Conservation (phyloP, 2,797 vertebrate species). For the Sebastes flavidus region DNA sequence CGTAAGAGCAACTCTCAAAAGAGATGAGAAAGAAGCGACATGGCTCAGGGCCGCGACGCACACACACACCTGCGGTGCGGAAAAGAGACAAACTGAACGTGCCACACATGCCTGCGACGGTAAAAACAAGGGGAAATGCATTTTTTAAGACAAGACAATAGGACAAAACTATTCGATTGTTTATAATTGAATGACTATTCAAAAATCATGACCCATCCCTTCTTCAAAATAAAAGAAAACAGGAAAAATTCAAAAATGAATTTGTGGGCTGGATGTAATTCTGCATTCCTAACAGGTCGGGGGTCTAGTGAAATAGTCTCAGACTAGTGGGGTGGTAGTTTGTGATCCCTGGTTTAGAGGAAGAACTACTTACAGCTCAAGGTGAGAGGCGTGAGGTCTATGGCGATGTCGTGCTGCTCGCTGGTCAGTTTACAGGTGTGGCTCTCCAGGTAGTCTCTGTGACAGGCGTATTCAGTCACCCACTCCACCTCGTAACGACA, state of each 20-base stretch:
- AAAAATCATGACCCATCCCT: too few relatives aligned
- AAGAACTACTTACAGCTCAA: constrained; percentile 30
- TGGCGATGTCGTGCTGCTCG: constrained; percentile 87
- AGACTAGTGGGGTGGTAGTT: background rate
- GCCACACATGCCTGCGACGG: too few relatives aligned
- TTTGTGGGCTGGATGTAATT: background rate
- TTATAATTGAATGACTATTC: too few relatives aligned
- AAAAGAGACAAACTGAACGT: too few relatives aligned
- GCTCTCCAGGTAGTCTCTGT: constrained; percentile 94
- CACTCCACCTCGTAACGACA: constrained; percentile 95
- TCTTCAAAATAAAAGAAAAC: too few relatives aligned
- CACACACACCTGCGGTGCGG: too few relatives aligned
- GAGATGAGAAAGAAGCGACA: too few relatives aligned
- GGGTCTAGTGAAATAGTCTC: background rate
- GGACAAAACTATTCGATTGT: fast-evolving
- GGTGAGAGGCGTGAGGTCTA: constrained; percentile 88
- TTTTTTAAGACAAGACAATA: too few relatives aligned
- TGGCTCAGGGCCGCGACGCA: too few relatives aligned
- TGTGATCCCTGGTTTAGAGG: background rate
- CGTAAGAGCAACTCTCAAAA: too few relatives aligned
- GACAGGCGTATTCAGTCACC: constrained; percentile 96
- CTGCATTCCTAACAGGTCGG: background rate
- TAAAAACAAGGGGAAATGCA: too few relatives aligned
- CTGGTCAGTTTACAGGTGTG: constrained; percentile 84
- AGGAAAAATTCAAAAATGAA: fast-evolving